Conservation (phyloP, 2,888 invertebrate species). For the Maniola hyperantus region DNA sequence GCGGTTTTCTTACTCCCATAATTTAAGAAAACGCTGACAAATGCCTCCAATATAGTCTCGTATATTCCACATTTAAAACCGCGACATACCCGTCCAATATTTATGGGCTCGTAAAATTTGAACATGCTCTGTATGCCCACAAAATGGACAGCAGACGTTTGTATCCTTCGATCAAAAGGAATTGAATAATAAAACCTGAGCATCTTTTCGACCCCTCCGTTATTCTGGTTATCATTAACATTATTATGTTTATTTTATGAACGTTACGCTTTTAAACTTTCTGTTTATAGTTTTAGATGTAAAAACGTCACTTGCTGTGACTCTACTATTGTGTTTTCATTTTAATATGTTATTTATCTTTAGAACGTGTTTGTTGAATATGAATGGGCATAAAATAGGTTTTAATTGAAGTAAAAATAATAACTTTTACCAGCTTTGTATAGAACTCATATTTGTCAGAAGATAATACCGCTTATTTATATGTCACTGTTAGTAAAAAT, state of each 20-base stretch:
- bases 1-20: not conserved
- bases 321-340: constrained; percentile 9
- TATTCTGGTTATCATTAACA: constrained; percentile 39
- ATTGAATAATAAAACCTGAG: constrained; percentile 59
- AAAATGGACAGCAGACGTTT: constrained; percentile 55
- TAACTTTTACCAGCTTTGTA: not conserved
- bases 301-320: constrained; percentile 7
- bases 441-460: too few relatives aligned
- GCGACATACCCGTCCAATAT: constrained; percentile 58
- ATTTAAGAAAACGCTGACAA: constrained; percentile 16
- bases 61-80: constrained; percentile 35
- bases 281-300: constrained; percentile 19
- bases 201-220: constrained; percentile 37
- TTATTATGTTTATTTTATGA: constrained; percentile 32
- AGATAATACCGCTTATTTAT: too few relatives aligned
- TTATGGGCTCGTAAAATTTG: constrained; percentile 75
- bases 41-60: constrained; percentile 19
- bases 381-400: not conserved
- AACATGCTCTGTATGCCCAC: constrained; percentile 67
- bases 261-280: constrained; percentile 19
- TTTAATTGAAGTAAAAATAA: not conserved
- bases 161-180: constrained; percentile 68
- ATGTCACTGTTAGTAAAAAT: too few relatives aligned
- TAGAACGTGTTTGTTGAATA: constrained; percentile 19
- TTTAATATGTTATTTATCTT: constrained; percentile 10